Conservation (phyloP, 2,888 invertebrate species). For the Ecdyonurus torrentis region DNA sequence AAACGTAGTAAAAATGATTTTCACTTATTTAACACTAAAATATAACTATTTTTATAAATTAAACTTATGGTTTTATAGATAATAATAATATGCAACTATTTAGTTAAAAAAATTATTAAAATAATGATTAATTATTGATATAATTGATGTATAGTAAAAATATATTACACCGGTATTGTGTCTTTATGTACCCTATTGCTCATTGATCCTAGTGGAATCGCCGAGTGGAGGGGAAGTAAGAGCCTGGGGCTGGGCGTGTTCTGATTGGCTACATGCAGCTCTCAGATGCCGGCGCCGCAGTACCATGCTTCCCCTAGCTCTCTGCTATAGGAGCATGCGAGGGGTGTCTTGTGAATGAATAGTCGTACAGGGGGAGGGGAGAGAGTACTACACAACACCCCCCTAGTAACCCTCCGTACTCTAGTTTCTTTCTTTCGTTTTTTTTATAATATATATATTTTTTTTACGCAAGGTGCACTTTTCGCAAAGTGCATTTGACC, state of each 20-base stretch:
- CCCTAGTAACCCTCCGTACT: background rate
- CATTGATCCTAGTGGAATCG: constrained; percentile 34
- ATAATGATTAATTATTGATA: background rate
- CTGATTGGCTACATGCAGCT: constrained; percentile 33
- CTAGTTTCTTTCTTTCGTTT: background rate
- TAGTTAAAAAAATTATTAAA: background rate
- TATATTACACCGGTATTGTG: background rate
- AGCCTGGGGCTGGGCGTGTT: constrained; percentile 31
- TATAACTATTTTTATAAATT: background rate
- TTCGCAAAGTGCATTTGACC: background rate
- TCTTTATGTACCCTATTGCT: constrained; percentile 13
- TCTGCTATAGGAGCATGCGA: background rate
- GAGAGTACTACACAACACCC: background rate
- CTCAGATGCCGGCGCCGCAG: background rate
- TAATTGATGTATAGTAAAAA: background rate
- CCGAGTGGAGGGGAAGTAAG: constrained; percentile 27
- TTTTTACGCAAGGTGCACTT: background rate
- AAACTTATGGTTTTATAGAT: background rate
- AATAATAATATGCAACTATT: background rate
- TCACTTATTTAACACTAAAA: background rate
- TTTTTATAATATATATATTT: no score
- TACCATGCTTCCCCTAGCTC: background rate
- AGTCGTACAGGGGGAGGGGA: background rate
- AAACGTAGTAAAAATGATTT: background rate
- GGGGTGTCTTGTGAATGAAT: background rate